Conservation (phyloP, 1,140 invertebrate species). For the Stegodyphus mimosarum region DNA sequence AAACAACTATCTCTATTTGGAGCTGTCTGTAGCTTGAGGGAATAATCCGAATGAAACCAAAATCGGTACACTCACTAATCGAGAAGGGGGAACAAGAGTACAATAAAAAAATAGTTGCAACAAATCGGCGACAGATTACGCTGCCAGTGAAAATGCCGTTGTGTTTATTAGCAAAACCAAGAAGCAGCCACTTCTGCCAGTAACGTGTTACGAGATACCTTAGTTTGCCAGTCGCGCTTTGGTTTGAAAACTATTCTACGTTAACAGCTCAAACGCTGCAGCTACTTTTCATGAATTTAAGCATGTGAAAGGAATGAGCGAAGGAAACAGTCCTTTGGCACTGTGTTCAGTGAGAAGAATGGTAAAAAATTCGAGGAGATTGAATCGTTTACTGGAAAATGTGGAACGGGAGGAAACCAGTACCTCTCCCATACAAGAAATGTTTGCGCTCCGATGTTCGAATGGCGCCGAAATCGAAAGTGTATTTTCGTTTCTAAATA, state of each 20-base stretch:
- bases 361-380: conserved; percentile 3
- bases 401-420: background rate
- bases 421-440: conserved; percentile 1
- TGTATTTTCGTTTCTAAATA: no score
- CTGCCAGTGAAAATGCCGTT: background rate
- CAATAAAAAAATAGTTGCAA: conserved; percentile 1
- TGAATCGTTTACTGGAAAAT: background rate
- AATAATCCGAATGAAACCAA: background rate
- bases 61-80: background rate
- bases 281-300: background rate
- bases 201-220: background rate
- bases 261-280: background rate
- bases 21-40: background rate
- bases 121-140: background rate
- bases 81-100: no score
- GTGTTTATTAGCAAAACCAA: background rate
- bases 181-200: background rate
- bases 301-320: background rate
- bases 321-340: background rate
- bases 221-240: background rate
- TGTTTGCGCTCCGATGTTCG: no score
- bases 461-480: no score
- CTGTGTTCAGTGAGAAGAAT: background rate
- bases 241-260: background rate
- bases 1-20: background rate